These are phyloP conservation scores for Discoglossus pictus DNA, from an alignment of 2,797 vertebrate genomes.

Conservation along the genomic window DNA sequence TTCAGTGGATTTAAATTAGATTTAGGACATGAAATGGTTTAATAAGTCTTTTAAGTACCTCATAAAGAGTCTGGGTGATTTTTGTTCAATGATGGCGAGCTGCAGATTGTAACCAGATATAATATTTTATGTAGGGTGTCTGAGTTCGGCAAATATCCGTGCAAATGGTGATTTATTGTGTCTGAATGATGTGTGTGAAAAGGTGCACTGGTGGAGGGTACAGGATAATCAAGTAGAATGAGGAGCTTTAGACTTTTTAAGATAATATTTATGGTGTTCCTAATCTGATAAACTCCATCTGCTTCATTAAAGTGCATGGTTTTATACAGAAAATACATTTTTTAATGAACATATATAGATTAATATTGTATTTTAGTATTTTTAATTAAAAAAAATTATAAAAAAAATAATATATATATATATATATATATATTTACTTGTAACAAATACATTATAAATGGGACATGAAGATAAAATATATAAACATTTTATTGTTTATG, in stretches of 20 bases:
- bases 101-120: conserved; percentile 33
- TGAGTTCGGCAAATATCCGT: conserved; percentile 39
- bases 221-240: conserved; percentile 50
- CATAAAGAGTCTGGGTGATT: conserved; percentile 27
- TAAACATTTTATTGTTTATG: too few relatives aligned
- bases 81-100: conserved; percentile 28
- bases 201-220: conserved; percentile 9
- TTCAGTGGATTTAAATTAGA: conserved; percentile 9
- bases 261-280: not conserved
- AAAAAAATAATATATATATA: too few relatives aligned
- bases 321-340: conserved; percentile 50
- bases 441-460: too few relatives aligned
- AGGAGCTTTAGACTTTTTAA: conserved; percentile 22
- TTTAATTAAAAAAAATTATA: too few relatives aligned
- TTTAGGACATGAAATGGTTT: conserved; percentile 6
- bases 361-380: too few relatives aligned
- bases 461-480: too few relatives aligned
- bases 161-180: conserved; percentile 35
- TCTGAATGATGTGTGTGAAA: conserved; percentile 33
- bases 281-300: conserved; percentile 63
- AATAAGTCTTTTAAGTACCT: conserved; percentile 30
- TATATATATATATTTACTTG: too few relatives aligned
- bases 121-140: conserved; percentile 36
- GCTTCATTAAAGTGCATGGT: too few relatives aligned
- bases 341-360: too few relatives aligned